A percentile compares a stretch with the other conserved stretches of the same genome.
Conservation (phyloP, 2,888 invertebrate genomes). For the Ichneumoninae sp. region DNA sequence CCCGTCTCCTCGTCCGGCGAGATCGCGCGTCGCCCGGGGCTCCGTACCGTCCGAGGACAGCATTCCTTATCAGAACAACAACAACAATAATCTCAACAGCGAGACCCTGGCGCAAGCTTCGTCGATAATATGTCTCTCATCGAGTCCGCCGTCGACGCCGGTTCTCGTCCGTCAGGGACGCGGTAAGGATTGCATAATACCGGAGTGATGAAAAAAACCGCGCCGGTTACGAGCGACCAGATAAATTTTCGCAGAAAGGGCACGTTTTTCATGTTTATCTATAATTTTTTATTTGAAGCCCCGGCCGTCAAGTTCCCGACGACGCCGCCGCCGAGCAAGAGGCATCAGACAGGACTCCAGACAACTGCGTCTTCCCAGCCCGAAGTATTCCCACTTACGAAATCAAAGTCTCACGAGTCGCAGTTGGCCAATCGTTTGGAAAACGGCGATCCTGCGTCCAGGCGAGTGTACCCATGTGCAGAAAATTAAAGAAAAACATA, state of each 20-base stretch:
- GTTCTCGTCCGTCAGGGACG: constrained; percentile 75
- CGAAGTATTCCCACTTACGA: constrained; percentile 88
- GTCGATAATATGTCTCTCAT: constrained; percentile 85
- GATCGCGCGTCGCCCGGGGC: constrained; percentile 85
- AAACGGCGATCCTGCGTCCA: constrained; percentile 82
- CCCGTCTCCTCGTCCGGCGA: constrained; percentile 85
- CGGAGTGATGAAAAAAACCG: not conserved
- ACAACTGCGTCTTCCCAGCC: constrained; percentile 77
- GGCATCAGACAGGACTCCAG: constrained; percentile 87
- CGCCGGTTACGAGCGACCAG: constrained; percentile 17
- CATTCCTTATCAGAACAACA: constrained; percentile 83
- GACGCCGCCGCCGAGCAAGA: constrained; percentile 93
- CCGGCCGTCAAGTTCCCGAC: constrained; percentile 89
- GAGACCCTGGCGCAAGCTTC: constrained; percentile 83
- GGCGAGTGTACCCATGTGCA: constrained; percentile 74
- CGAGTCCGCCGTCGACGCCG: constrained; percentile 84
- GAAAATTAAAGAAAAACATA: not conserved
- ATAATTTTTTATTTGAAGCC: constrained; percentile 51
- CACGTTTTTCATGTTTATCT: not conserved
- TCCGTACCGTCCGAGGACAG: constrained; percentile 87
- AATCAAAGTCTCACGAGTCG: constrained; percentile 96
- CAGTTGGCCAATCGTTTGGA: constrained; percentile 90
- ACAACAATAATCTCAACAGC: constrained; percentile 81
- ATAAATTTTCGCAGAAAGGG: not conserved
- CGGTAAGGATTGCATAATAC: constrained; percentile 65